These are phyloP conservation scores for Epirrhoe alternata DNA, from an alignment of 2,888 invertebrate genomes.

Conservation along the genomic window DNA sequence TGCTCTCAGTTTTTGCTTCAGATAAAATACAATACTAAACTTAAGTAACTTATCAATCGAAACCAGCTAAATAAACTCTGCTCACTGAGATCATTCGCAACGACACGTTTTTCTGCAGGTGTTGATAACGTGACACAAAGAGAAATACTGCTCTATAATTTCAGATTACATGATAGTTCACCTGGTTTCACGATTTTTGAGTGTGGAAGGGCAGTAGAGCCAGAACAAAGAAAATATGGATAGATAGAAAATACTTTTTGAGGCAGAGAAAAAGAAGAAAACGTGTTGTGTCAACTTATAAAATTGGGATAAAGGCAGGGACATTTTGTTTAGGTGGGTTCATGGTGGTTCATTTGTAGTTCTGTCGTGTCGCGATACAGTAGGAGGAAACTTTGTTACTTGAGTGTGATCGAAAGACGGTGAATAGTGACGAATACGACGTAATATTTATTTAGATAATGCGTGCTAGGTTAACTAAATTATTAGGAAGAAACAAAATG, in stretches of 20 bases:
- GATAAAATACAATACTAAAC: neutral
- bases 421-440: conserved; percentile 4
- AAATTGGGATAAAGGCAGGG: too few relatives aligned
- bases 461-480: too few relatives aligned
- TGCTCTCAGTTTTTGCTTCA: neutral
- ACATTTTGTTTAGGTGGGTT: too few relatives aligned
- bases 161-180: conserved; percentile 13
- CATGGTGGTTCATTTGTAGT: conserved; percentile 19
- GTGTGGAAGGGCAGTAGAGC: too few relatives aligned
- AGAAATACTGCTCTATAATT: conserved; percentile 19
- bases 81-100: conserved; percentile 4
- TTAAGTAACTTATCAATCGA: neutral
- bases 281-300: too few relatives aligned
- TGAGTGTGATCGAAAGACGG: conserved; percentile 26
- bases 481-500: too few relatives aligned
- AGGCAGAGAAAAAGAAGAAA: too few relatives aligned
- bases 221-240: too few relatives aligned
- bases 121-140: conserved; percentile 3
- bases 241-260: too few relatives aligned
- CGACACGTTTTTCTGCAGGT: neutral
- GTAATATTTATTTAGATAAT: too few relatives aligned
- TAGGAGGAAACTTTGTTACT: conserved; percentile 21
- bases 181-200: neutral
- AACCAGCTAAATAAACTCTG: neutral
- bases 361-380: conserved; percentile 12